These are phyloP conservation scores for Labroides dimidiatus DNA, from an alignment of 2,797 vertebrate genomes.

Conservation along the genomic window DNA sequence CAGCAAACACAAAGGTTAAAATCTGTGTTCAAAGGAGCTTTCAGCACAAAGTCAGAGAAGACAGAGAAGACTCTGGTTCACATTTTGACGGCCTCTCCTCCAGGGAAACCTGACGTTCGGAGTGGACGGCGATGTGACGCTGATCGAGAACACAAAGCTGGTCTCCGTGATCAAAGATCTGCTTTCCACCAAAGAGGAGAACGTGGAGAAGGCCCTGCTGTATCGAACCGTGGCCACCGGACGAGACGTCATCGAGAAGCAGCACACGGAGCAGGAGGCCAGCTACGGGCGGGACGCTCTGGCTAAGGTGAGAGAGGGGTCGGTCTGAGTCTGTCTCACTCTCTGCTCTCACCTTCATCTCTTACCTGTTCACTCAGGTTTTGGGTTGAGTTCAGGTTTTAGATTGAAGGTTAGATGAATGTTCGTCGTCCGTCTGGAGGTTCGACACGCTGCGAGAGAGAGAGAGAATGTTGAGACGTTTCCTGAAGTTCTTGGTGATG, in stretches of 20 bases:
- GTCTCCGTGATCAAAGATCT: slow-evolving; percentile 89
- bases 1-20: too few species aligned
- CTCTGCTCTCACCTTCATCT: too few species aligned
- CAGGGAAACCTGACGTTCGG: slow-evolving; percentile 95
- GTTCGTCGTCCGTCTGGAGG: not conserved
- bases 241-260: slow-evolving; percentile 96
- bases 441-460: not conserved
- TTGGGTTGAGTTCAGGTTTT: too few species aligned
- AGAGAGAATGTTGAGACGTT: slow-evolving; percentile 37
- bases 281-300: slow-evolving; percentile 95
- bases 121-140: slow-evolving; percentile 90
- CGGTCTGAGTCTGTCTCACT: too few species aligned
- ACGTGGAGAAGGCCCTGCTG: slow-evolving; percentile 94
- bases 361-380: too few species aligned
- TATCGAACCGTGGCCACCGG: slow-evolving; percentile 97
- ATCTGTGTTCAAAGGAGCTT: too few species aligned
- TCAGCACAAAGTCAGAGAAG: too few species aligned
- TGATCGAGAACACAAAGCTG: slow-evolving; percentile 91
- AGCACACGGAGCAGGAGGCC: slow-evolving; percentile 94
- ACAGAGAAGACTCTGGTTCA: too few species aligned
- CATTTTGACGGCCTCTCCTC: not conserved
- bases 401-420: not conserved
- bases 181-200: slow-evolving; percentile 90
- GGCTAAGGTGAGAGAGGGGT: slow-evolving; percentile 86
- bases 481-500: slow-evolving; percentile 3